Conservation (phyloP, 92 coral and sea anemone species). For the Parazoanthus darwini region DNA sequence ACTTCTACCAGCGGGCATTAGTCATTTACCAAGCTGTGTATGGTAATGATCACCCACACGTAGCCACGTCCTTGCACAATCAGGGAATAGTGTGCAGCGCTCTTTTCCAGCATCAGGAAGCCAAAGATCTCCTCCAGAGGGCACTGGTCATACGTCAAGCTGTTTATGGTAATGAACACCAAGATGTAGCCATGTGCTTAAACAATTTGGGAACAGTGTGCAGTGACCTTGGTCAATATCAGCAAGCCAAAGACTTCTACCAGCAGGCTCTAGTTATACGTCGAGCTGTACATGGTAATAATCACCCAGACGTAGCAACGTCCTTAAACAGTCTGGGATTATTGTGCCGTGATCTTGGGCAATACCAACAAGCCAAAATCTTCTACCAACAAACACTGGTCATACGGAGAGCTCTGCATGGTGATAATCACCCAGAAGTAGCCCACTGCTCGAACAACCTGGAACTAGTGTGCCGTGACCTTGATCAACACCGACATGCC, state of each 20-base stretch:
- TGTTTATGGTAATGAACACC: background rate
- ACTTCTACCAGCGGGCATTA: background rate
- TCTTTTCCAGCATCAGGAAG: background rate
- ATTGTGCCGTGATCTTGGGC: background rate
- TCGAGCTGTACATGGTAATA: background rate
- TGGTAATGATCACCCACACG: slow-evolving; percentile 9
- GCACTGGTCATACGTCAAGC: slow-evolving; percentile 1
- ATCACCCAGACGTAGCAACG: background rate
- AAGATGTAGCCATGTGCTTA: slow-evolving; percentile 10
- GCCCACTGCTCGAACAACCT: background rate
- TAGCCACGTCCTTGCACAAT: background rate
- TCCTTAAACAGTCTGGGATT: background rate
- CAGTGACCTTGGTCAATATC: background rate
- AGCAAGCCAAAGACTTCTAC: background rate
- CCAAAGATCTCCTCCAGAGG: background rate
- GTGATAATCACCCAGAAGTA: background rate
- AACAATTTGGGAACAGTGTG: background rate
- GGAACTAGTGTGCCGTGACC: too few relatives aligned
- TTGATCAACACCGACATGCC: too few relatives aligned
- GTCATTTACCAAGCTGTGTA: background rate
- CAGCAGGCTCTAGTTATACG: background rate
- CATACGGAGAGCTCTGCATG: background rate
- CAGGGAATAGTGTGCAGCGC: background rate
- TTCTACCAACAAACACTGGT: background rate
- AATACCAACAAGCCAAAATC: background rate